These are phyloP conservation scores for Macrotis lagotis DNA, from an alignment of 2,113 vertebrate genomes.

Conservation along the genomic window DNA sequence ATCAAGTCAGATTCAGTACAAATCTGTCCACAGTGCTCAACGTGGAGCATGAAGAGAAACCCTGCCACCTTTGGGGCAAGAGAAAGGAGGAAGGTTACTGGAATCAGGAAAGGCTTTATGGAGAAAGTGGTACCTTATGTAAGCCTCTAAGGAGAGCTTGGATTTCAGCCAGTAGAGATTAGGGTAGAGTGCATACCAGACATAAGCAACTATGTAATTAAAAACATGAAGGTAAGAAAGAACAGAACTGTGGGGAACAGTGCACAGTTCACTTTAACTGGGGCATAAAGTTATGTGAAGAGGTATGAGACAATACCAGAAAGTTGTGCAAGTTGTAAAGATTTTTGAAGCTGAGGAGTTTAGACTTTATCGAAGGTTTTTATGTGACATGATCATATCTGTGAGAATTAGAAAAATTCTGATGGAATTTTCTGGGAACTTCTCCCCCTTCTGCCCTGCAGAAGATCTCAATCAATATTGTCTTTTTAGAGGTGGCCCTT, in stretches of 20 bases:
- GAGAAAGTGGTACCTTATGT: background rate
- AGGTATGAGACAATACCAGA: background rate
- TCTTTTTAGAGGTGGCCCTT: background rate
- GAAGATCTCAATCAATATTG: background rate
- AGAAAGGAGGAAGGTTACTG: background rate
- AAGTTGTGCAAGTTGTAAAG: background rate
- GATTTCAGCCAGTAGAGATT: background rate
- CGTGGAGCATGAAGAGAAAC: background rate
- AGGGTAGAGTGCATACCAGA: background rate
- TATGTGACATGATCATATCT: background rate
- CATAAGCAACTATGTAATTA: background rate
- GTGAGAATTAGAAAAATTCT: background rate
- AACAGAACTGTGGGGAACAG: background rate
- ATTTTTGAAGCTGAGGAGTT: background rate
- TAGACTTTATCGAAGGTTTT: background rate
- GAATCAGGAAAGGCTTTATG: background rate
- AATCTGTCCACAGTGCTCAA: background rate
- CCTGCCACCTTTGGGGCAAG: background rate
- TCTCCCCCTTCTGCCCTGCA: background rate
- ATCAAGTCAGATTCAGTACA: background rate
- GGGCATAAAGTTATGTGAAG: background rate
- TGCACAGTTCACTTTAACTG: background rate
- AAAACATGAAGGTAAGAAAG: background rate
- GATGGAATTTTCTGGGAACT: background rate
- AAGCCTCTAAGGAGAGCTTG: background rate